Evolutionary conservation across 2,797 vertebrate species (phyloP).

Genomic region (Toxotes lorentzi): DNA sequence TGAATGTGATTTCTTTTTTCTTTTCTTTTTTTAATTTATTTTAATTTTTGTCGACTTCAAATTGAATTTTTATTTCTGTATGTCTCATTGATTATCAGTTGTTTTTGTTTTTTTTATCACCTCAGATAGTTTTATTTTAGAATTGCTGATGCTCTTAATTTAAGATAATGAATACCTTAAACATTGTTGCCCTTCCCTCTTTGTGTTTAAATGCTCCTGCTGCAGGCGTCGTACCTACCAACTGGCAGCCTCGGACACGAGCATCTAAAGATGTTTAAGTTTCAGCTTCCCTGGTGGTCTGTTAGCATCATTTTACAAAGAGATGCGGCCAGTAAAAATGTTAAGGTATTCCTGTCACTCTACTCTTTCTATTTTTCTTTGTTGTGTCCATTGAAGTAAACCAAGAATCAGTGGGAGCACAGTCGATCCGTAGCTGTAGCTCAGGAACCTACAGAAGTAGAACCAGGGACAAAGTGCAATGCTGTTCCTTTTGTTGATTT

Average conservation of each 20-base stretch:
- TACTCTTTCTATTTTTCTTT: slow-evolving; percentile 9
- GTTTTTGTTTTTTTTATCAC: slow-evolving; percentile 28
- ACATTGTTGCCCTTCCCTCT: slow-evolving; percentile 6
- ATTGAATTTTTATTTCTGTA: slow-evolving; percentile 25
- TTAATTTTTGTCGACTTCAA: slow-evolving; percentile 28
- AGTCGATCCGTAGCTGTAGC: slow-evolving; percentile 56
- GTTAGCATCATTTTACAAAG: slow-evolving; percentile 17
- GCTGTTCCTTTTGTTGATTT: slow-evolving; percentile 44
- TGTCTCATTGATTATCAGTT: slow-evolving; percentile 5
- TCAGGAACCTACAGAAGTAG: slow-evolving; percentile 69
- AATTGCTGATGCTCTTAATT: slow-evolving; percentile 19
- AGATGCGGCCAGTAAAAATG: slow-evolving; percentile 25
- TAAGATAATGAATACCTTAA: slow-evolving; percentile 10
- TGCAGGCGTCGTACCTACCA: not conserved
- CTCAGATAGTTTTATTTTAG: slow-evolving; percentile 15
- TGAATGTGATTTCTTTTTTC: slow-evolving; percentile 64
- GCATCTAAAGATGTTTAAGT: slow-evolving; percentile 19
- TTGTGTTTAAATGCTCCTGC: not conserved
- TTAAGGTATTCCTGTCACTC: slow-evolving; percentile 32
- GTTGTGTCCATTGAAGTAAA: slow-evolving; percentile 40
- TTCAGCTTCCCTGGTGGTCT: not conserved
- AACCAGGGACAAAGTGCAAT: slow-evolving; percentile 85
- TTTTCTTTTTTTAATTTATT: slow-evolving; percentile 51
- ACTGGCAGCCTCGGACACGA: not conserved
- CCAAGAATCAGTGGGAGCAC: slow-evolving; percentile 40